Base-by-base conservation (phyloP, 2,797 vertebrate genomes). In the Denticeps clupeoides region DNA sequence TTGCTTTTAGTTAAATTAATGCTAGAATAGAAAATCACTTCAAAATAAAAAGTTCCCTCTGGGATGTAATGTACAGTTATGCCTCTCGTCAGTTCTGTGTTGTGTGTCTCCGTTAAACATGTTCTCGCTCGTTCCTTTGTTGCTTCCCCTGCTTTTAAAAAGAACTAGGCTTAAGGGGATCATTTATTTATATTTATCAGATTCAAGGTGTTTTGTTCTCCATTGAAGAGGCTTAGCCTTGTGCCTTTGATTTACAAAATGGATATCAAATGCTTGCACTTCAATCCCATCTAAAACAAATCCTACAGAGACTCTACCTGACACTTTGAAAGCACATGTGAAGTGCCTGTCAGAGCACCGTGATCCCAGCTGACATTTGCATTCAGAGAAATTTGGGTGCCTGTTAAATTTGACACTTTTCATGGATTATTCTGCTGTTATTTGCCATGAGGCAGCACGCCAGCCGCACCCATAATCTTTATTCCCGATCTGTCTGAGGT, bases 291-390 rank as follows among this genome's bases (percentile, higher is more conserved):
- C 19, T 45, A 26, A 23, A 31, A 28, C 16, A 16, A 7, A 28
- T 52, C 19, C 35, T 44, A 25, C 19, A 18, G 33, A 45, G 21
- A 15, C 31, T 18, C 21, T 11, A n/a, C 12, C 21, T 26, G 31
- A 31, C 23, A 18, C 27, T 28, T 24, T 25, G 41, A 49, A 19
- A 40, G 31, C 13, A 27, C 27, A 13, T 48, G 32, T 13, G 19
- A 45, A n/a, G 18, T 45, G 21, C 52, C 51, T 16, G 38, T 51
- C 43, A 49, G 6, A 49, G 22, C 45, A 27, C 33, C 41, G 33
- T 25, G 32, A 47, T 51, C 48, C 29, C 38, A 40, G 47, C 42
- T 54, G 40, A 55, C 48, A 51, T 51, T 51, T 53, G 15, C 26
- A 45, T 45, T 45, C 18, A 49, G 49, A 49, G 51, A 46, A 3